These are phyloP conservation scores for Thumatha senex DNA, from an alignment of 2,888 invertebrate genomes.

Conservation along the genomic window DNA sequence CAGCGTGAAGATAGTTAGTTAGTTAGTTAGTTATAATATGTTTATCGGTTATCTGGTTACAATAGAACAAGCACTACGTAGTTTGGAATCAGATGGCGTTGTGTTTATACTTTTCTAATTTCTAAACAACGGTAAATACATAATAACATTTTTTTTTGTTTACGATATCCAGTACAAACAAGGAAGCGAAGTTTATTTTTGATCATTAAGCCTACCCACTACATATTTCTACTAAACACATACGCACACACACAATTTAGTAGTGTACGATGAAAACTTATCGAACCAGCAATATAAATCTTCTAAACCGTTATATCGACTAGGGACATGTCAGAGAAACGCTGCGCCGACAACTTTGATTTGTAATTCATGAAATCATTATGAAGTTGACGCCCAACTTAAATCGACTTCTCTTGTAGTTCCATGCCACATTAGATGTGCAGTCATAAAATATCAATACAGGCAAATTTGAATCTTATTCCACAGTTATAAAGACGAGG, in stretches of 20 bases:
- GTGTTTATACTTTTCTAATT: too few relatives aligned
- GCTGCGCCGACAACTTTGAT: slow-evolving; percentile 40
- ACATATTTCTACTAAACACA: too few relatives aligned
- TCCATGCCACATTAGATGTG: slow-evolving; percentile 24
- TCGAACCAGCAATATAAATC: slow-evolving; percentile 17
- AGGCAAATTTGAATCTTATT: slow-evolving; percentile 15
- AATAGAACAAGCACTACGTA: too few relatives aligned
- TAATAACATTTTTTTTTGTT: too few relatives aligned
- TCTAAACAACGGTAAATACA: too few relatives aligned
- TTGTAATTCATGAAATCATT: slow-evolving; percentile 56
- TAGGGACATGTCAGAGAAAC: slow-evolving; percentile 32
- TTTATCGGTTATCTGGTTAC: too few relatives aligned
- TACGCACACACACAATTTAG: background rate
- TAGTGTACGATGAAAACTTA: background rate
- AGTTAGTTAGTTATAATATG: too few relatives aligned
- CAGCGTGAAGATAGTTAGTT: too few relatives aligned
- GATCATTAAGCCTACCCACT: too few relatives aligned
- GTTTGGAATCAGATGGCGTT: too few relatives aligned
- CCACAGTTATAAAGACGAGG: accelerated
- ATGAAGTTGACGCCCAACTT: slow-evolving; percentile 50
- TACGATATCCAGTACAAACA: too few relatives aligned
- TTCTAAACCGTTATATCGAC: slow-evolving; percentile 7
- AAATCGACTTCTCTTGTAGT: slow-evolving; percentile 57
- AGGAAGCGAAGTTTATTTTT: too few relatives aligned
- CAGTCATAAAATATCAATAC: background rate